These are phyloP conservation scores for Melopsittacus undulatus DNA, from an alignment of 2,797 vertebrate genomes.

Conservation along the genomic window DNA sequence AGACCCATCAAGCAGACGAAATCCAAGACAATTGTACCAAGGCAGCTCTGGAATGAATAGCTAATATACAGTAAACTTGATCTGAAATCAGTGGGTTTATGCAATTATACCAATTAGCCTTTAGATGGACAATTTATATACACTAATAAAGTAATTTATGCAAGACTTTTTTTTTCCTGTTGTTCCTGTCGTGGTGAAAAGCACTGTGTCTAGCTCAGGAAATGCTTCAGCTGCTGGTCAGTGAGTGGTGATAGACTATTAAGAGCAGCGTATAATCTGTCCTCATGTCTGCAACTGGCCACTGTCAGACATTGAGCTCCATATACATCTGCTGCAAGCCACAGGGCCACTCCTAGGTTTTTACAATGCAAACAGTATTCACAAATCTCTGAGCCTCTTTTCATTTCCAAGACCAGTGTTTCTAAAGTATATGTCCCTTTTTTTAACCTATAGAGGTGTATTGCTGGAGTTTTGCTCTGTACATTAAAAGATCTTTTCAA, in stretches of 20 bases:
- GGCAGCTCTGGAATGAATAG: neutral
- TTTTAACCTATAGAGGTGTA: neutral
- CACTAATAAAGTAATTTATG: neutral
- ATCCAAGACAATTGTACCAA: neutral
- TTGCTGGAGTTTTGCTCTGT: neutral
- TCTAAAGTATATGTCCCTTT: neutral
- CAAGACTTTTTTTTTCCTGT: neutral
- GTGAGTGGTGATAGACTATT: neutral
- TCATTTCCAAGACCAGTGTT: neutral
- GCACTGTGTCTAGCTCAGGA: neutral
- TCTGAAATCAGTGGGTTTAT: neutral
- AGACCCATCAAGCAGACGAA: neutral
- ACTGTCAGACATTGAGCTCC: neutral
- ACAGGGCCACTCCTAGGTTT: rapidly evolving
- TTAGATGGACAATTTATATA: neutral
- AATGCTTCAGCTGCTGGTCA: neutral
- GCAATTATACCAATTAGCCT: neutral
- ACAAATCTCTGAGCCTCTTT: neutral
- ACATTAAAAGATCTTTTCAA: neutral
- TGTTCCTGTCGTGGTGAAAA: neutral
- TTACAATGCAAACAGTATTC: neutral
- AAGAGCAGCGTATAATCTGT: neutral
- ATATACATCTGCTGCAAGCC: neutral
- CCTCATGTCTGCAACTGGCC: rapidly evolving
- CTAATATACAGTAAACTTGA: neutral